phyloP scores from a whole-genome alignment of 2,113 vertebrate species.

The Pterophyllum scalare region DNA sequence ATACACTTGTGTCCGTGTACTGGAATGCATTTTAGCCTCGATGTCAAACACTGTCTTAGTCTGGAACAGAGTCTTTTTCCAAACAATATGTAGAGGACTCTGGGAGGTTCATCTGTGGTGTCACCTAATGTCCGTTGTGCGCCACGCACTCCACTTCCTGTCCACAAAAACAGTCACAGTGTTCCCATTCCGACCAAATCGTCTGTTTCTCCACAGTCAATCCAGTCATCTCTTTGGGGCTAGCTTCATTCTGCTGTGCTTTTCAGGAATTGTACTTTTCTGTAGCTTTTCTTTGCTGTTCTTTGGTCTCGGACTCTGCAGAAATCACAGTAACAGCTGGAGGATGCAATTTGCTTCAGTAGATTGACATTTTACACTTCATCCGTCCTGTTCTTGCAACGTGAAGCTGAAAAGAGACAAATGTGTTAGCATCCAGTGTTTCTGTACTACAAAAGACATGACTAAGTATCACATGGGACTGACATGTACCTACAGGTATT shows the following conservation, averaged over 20 bases:
- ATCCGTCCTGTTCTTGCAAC: conserved; percentile 75
- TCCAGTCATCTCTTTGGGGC: not conserved
- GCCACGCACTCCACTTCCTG: not conserved
- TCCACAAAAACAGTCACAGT: not conserved
- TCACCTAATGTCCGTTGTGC: conserved; percentile 5
- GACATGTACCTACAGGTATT: not conserved
- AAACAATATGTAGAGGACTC: conserved; percentile 26
- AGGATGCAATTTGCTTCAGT: conserved; percentile 40
- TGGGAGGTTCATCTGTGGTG: not conserved
- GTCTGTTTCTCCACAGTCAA: conserved; percentile 2
- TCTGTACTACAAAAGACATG: not conserved
- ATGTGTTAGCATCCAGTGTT: not conserved
- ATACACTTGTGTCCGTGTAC: conserved; percentile 31
- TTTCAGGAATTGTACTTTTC: not conserved
- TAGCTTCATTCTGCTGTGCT: not conserved
- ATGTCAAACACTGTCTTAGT: conserved; percentile 9
- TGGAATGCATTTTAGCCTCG: conserved; percentile 33
- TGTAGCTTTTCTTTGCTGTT: conserved; percentile 4
- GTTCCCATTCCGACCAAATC: not conserved
- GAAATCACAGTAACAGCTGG: conserved; percentile 33
- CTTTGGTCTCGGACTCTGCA: conserved; percentile 32
- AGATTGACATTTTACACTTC: conserved; percentile 38
- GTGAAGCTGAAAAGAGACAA: conserved; percentile 69
- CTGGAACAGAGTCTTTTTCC: conserved; percentile 28
- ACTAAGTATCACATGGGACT: not conserved